Evolutionary conservation across 2,797 vertebrate species (phyloP), one percentile per base, ranked within the genome.

Genomic region (Chloroceryle inda): DNA sequence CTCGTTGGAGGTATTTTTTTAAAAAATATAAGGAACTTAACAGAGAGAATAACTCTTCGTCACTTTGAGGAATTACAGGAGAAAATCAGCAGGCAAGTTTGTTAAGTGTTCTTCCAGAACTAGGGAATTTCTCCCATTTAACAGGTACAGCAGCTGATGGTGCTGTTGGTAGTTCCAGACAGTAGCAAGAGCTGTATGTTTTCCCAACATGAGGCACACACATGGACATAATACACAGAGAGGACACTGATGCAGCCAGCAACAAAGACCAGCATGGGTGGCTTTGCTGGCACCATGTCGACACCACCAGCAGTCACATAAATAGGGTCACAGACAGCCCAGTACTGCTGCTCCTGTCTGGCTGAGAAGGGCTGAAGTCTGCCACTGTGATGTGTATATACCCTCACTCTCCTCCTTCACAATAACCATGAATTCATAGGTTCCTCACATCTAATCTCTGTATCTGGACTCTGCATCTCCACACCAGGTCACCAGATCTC

Each of bases 351-450:
- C 19, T 47, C 2, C 12, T 72, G 33, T 56, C 22, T 26, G 16
- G 13, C 14, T 9, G 5, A 72, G 31, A 66, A 68, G 40, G 37
- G 13, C 11, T 64, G 61, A 50, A 69, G 14, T 38, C 77, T 63
- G 9, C 14, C 47, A 31, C 19, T 11, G 31, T 38, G 38, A 58
- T 1, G 0, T 66, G 15, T 1, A 8, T 3, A 29, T 5, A 18
- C 11, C 26, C 33, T 40, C 4, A 0, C 11, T 53, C 38, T 40
- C 40, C 53, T 35, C 10, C 38, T 38, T 45, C 26, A 42, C 67
- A 75, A 8, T 5, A 37, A 33, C 20, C 68, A 45, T 14, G 13
- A 33, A 55, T 35, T 73, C 10, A 6, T 15, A 37, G 31, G 20
- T 40, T 64, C 22, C 23, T 88, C 40, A 40, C 4, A 73, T 13